Evolutionary conservation across 2,113 vertebrate species (phyloP).

Genomic region (Ifrita kowaldi): DNA sequence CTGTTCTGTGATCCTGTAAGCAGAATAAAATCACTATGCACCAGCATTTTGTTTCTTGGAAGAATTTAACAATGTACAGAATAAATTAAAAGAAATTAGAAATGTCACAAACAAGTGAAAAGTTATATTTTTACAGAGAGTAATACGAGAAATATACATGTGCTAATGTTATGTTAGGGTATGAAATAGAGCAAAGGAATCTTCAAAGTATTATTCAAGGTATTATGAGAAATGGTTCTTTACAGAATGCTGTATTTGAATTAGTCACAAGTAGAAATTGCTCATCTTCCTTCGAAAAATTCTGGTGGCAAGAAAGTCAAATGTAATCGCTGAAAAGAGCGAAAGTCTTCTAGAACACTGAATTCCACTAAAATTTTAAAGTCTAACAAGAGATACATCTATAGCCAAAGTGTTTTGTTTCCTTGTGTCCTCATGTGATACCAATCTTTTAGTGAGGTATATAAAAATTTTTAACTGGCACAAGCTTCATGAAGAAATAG

Average conservation of each 20-base stretch:
- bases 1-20: background rate
- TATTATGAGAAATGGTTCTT: background rate
- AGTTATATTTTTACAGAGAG: background rate
- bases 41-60: background rate
- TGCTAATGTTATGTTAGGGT: background rate
- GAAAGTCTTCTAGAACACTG: background rate
- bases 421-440: background rate
- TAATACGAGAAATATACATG: background rate
- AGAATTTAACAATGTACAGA: background rate
- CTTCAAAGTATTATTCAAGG: background rate
- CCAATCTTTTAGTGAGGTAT: background rate
- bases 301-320: background rate
- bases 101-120: background rate
- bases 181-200: background rate
- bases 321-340: background rate
- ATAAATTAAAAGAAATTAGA: background rate
- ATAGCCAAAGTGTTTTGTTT: background rate
- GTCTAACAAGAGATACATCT: background rate
- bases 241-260: background rate
- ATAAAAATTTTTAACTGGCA: background rate
- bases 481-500: background rate
- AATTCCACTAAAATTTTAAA: background rate
- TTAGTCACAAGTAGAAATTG: background rate
- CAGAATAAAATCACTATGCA: background rate
- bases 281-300: background rate